Percentiles rank a stretch among this genome's conserved stretches.
phyloP scores from a whole-genome alignment of 2,113 vertebrate species.

The Chaenocephalus aceratus region DNA sequence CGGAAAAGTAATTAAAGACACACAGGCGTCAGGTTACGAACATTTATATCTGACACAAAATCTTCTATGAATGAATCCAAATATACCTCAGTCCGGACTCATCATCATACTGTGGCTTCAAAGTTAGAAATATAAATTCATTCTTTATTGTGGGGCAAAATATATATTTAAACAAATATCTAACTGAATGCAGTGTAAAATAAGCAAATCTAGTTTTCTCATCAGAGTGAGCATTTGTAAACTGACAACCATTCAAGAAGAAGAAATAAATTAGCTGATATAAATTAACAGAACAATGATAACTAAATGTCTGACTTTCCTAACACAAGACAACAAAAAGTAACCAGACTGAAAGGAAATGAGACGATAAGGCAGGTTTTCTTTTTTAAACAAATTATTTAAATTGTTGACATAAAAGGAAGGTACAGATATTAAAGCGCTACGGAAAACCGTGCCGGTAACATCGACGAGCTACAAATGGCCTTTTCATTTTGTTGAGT shows the following conservation, averaged over 20 bases:
- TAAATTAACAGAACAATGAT: constrained; percentile 6
- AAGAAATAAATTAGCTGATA: neutral
- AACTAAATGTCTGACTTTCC: neutral
- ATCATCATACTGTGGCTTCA: constrained; percentile 21
- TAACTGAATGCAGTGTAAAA: constrained; percentile 38
- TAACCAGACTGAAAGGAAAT: constrained; percentile 30
- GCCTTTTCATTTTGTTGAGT: constrained; percentile 61
- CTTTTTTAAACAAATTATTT: constrained; percentile 42
- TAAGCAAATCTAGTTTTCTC: constrained; percentile 23
- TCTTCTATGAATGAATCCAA: neutral
- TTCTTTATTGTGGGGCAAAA: constrained; percentile 70
- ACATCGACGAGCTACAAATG: constrained; percentile 72
- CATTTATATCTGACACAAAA: neutral
- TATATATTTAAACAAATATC: constrained; percentile 54
- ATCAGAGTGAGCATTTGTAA: neutral
- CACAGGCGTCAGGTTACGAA: neutral
- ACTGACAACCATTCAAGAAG: neutral
- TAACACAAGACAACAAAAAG: constrained; percentile 33
- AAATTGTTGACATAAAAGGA: constrained; percentile 54
- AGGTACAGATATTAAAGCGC: constrained; percentile 71
- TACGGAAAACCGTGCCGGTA: constrained; percentile 51
- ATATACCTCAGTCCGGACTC: neutral
- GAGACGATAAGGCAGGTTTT: constrained; percentile 44
- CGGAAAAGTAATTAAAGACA: constrained; percentile 1
- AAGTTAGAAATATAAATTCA: constrained; percentile 68